phyloP scores from a whole-genome alignment of 1,140 invertebrate species.

The Apis cerana region DNA sequence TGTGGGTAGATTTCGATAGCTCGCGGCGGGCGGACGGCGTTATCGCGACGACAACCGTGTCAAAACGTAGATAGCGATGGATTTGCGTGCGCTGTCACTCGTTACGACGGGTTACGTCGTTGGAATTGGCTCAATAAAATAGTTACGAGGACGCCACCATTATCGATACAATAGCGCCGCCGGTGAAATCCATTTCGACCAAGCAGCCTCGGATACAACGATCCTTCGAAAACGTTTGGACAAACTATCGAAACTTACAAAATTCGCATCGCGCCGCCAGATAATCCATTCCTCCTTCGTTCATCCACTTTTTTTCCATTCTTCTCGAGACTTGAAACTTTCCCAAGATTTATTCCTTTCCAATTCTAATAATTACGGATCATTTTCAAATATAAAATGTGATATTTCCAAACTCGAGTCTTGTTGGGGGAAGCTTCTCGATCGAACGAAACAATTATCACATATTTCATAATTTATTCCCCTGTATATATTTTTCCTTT shows the following conservation, averaged over 20 bases:
- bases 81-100: conserved; percentile 27
- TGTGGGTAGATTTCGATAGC: conserved; percentile 24
- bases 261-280: neutral
- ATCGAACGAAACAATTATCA: no score
- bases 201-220: neutral
- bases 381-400: no score
- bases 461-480: no score
- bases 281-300: no score
- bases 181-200: conserved; percentile 28
- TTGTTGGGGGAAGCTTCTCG: no score
- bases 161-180: conserved; percentile 43
- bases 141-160: conserved; percentile 23
- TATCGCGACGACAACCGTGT: conserved; percentile 31
- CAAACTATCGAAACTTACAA: neutral
- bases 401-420: no score
- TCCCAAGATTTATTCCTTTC: no score
- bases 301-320: neutral
- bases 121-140: conserved; percentile 52
- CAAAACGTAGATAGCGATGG: conserved; percentile 29
- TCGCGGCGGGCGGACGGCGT: neutral
- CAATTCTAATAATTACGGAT: no score
- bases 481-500: no score
- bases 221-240: conserved; percentile 16
- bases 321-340: no score
- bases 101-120: conserved; percentile 34